These are phyloP conservation scores for Mobula birostris DNA, from an alignment of 2,113 vertebrate genomes.

Conservation along the genomic window DNA sequence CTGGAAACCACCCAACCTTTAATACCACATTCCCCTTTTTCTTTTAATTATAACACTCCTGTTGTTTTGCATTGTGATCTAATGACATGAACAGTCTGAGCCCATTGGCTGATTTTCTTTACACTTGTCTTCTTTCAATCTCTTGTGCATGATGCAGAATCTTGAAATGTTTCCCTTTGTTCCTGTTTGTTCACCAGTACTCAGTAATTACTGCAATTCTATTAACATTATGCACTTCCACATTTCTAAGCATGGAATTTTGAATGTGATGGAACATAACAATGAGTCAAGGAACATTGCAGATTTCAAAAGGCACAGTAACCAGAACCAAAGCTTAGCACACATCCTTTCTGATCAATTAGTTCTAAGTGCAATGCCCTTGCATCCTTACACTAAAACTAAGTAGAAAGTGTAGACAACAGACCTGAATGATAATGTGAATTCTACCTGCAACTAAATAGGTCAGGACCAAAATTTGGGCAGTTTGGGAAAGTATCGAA, in stretches of 20 bases:
- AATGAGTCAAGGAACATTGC: not conserved
- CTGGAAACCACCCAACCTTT: conserved; percentile 35
- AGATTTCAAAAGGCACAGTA: not conserved
- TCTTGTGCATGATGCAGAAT: not conserved
- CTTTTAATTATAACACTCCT: conserved; percentile 35
- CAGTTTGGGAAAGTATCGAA: not conserved
- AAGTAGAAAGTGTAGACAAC: not conserved
- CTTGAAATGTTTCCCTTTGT: conserved; percentile 8
- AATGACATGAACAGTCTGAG: not conserved
- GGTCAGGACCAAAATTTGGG: not conserved
- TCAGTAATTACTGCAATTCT: conserved; percentile 9
- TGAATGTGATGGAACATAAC: not conserved
- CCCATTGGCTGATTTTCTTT: not conserved
- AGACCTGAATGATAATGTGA: not conserved
- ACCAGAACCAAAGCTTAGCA: not conserved
- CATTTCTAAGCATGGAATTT: not conserved
- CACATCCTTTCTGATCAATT: not conserved
- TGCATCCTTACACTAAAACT: not conserved
- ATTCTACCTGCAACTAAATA: not conserved
- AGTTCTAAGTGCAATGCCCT: not conserved
- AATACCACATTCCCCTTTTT: conserved; percentile 33
- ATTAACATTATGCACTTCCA: not conserved
- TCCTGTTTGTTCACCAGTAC: conserved; percentile 11
- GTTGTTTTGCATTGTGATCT: conserved; percentile 25
- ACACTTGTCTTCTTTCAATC: conserved; percentile 4